Base-by-base conservation (phyloP, 2,888 invertebrate genomes). In the Adelognathus sp. region DNA sequence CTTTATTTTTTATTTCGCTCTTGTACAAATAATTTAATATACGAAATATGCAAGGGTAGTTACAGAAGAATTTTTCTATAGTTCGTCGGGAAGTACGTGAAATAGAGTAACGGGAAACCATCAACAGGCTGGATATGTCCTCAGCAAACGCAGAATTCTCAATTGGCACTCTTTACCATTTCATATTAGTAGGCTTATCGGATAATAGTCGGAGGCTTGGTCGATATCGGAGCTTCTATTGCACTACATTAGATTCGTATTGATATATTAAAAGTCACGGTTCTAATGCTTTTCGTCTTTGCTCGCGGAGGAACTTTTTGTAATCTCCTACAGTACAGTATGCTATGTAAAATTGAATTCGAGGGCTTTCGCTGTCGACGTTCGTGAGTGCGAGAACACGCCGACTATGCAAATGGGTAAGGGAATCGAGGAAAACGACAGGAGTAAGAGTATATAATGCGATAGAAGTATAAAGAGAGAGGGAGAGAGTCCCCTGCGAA, bases 381-480 rank as follows among this genome's bases (percentile, higher is more conserved):
- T 60, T 39, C 63, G 50, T 21, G 31, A 31, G 50, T 36, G 66
- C n/a, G 27, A 63, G 67, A 54, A 60, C 39, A 54, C 63, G 50
- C 31, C 60, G 74, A 52, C 74, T 74, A 78, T 78, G 78, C 74
- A 78, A 78, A 78, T 78, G 77, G 29, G 61, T 44, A 36, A 44
- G 41, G 24, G 1, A 1, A 50, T 11, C 50, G 56, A 36, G 50
- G 63, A 72, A 77, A 72, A 76, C 67, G 72, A 73, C 67, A 69
- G 52, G 63, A 77, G 66, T 56, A 67, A 73, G 74, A 78, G 74
- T 78, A 74, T 74, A 74, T 78, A 74, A 78, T 70, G 78, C 54
- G 78, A 78, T 78, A 74, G 64, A 78, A 78, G 70, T 78, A 74
- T 74, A 78, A 74, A 74, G 74, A 74, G 71, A 76, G 60, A 27